Percentiles rank a stretch among this genome's conserved stretches.
phyloP scores from a whole-genome alignment of 1,140 invertebrate genomes.

The Dinothrombium tinctorium region DNA sequence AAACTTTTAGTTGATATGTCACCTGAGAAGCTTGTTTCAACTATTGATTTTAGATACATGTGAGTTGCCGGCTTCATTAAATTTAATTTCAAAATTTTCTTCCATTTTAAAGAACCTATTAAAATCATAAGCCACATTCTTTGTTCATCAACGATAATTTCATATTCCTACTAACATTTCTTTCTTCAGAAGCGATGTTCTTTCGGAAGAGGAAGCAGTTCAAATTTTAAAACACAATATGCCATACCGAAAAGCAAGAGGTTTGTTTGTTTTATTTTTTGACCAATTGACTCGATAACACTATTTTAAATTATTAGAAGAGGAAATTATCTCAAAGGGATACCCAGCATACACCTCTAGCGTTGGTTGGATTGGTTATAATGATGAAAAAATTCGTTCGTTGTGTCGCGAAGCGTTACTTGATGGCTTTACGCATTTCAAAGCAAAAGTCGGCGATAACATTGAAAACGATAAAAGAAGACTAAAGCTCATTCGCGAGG shows the following conservation, averaged over 20 bases:
- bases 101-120: conserved; percentile 6
- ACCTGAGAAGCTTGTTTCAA: conserved; percentile 51
- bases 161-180: too few relatives aligned
- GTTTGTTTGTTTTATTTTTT: too few relatives aligned
- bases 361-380: conserved; percentile 49
- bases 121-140: conserved; percentile 7
- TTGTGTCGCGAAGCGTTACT: conserved; percentile 44
- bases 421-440: conserved; percentile 51
- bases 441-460: conserved; percentile 64
- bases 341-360: conserved; percentile 45
- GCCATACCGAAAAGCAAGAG: conserved; percentile 28
- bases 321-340: conserved; percentile 30
- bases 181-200: conserved; percentile 43
- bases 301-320: not conserved
- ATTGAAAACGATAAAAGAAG: conserved; percentile 49
- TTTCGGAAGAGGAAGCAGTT: conserved; percentile 56
- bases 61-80: conserved; percentile 20
- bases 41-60: conserved; percentile 67
- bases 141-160: too few relatives aligned
- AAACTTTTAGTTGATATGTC: conserved; percentile 52
- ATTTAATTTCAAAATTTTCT: too few relatives aligned
- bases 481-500: conserved; percentile 38
- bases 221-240: conserved; percentile 34
- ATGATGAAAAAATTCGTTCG: conserved; percentile 34
- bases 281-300: too few relatives aligned